Conservation (phyloP, 2,113 vertebrate species). For the Chinchilla lanigera region DNA sequence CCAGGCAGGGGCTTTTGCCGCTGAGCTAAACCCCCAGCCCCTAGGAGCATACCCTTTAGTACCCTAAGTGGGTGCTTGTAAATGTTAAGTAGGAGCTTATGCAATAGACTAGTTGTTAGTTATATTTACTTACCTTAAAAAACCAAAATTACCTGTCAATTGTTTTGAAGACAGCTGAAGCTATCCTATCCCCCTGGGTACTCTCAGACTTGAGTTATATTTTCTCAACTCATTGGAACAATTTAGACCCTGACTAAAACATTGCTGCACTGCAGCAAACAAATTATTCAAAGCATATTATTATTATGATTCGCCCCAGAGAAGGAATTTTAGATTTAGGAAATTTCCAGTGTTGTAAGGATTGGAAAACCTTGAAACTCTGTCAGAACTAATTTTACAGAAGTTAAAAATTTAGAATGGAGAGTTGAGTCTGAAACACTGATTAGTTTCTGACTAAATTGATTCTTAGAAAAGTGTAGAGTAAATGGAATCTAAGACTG, state of each 20-base stretch:
- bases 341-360: slow-evolving; percentile 60
- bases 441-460: background rate
- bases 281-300: slow-evolving; percentile 60
- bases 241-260: slow-evolving; percentile 67
- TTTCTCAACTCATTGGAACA: slow-evolving; percentile 49
- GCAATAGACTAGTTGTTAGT: slow-evolving; percentile 64
- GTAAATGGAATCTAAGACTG: background rate
- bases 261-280: slow-evolving; percentile 60
- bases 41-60: background rate
- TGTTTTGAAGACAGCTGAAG: slow-evolving; percentile 70
- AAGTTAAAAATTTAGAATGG: slow-evolving; percentile 35
- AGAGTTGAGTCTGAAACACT: background rate
- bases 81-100: slow-evolving; percentile 47
- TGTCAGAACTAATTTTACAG: slow-evolving; percentile 41
- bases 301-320: slow-evolving; percentile 57
- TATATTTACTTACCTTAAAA: slow-evolving; percentile 75
- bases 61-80: slow-evolving; percentile 30
- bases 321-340: slow-evolving; percentile 58
- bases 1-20: no score
- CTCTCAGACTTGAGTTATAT: slow-evolving; percentile 52
- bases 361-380: slow-evolving; percentile 57
- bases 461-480: background rate
- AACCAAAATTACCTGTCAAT: slow-evolving; percentile 69
- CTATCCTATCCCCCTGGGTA: slow-evolving; percentile 54
- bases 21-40: no score